Base-by-base conservation (phyloP, 1,140 invertebrate genomes). In the Diorhabda elongata region DNA sequence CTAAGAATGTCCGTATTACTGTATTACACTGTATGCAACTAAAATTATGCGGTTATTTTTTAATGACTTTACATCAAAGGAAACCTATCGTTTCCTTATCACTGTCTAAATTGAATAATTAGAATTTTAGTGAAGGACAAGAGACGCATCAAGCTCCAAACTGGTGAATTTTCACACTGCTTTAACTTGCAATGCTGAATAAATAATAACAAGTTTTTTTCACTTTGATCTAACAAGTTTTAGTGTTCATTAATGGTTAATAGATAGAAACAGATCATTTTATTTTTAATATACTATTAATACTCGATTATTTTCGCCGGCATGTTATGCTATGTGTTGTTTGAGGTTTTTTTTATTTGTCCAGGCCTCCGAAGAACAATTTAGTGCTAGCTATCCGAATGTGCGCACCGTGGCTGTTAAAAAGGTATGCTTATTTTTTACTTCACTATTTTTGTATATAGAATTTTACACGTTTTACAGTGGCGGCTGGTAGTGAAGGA, bases 321-420 rank as follows among this genome's bases (percentile, higher is more conserved):
- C 73, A 72, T 74, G 71, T 69, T 67, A 61, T 72, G 69, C 69
- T 76, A 66, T 76, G 67, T 74, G 71, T 75, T 75, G 62, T 73
- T 73, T 73, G 70, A 74, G 69, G 59, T 70, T 73, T 74, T 71
- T 73, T 70, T 77, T 78, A 73, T 76, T 77, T 74, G 81, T 78
- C 70, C 86, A 87, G 89, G 85, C 84, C 45, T 84, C 87, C 57
- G 91, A 93, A 81, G 90, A 93, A 80, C 86, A 84, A 69, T 85
- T 80, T 74, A 83, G 82, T 75, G 84, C 86, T 64, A 87, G 87
- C 66, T 93, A 89, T 83, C 92, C 91, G 79, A 91, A 91, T 68
- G 88, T 93, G 4, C 84, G 88, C 69, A 88, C 88, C 41, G 86
- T 94, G 61, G 87, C 87, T 58, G 86, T 93, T 75, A 92, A 92